Evolutionary conservation across 2,888 invertebrate genomes (phyloP).

Genomic region (Aleiodes alternator): DNA sequence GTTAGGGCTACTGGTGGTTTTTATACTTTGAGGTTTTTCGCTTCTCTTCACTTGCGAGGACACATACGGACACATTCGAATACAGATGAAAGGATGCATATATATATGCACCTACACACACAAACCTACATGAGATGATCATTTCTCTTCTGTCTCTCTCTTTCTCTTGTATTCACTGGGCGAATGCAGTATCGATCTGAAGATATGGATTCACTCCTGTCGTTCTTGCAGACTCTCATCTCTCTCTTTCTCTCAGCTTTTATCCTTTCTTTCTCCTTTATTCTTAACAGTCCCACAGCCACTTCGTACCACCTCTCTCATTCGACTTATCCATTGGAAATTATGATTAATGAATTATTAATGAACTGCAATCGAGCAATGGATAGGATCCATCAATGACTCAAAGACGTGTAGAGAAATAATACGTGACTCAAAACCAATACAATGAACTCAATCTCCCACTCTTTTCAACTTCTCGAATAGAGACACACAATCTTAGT

Average conservation of each 20-base stretch:
- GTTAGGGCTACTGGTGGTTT: slow-evolving; percentile 31
- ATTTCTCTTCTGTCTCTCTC: background rate
- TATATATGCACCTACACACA: too few species aligned
- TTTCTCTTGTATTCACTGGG: slow-evolving; percentile 61
- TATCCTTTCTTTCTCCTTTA: slow-evolving; percentile 33
- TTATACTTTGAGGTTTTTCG: slow-evolving; percentile 31
- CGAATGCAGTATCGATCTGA: slow-evolving; percentile 64
- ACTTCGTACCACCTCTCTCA: background rate
- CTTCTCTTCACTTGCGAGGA: slow-evolving; percentile 20
- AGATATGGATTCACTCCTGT: slow-evolving; percentile 67
- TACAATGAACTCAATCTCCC: slow-evolving; percentile 29
- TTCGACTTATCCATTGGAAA: slow-evolving; percentile 47
- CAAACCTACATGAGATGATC: background rate
- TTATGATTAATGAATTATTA: slow-evolving; percentile 74
- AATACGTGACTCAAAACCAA: slow-evolving; percentile 2
- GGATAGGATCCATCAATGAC: slow-evolving; percentile 65
- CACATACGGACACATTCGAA: slow-evolving; percentile 1
- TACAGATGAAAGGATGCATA: background rate
- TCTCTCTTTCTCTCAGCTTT: slow-evolving; percentile 12
- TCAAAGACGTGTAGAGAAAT: slow-evolving; percentile 16
- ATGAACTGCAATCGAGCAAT: slow-evolving; percentile 61
- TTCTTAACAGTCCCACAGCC: slow-evolving; percentile 7
- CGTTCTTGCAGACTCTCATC: background rate
- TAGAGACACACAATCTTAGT: too few species aligned
- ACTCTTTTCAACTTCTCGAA: too few species aligned